These are phyloP conservation scores for Pygocentrus nattereri DNA, from an alignment of 2,797 vertebrate species.

Conservation along the genomic window DNA sequence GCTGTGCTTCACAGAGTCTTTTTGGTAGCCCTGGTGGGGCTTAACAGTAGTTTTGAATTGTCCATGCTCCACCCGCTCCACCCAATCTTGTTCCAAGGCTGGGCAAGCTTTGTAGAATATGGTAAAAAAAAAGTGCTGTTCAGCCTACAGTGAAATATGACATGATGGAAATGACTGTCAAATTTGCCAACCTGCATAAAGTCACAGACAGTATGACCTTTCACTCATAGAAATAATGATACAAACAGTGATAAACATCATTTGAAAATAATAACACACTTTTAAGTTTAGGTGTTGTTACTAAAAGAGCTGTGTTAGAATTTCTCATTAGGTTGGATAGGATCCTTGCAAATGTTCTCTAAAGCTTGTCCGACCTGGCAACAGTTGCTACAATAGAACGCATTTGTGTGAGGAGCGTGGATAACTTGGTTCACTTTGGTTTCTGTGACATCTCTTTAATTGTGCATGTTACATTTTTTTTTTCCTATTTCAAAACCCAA, in stretches of 20 bases:
- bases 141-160: neutral
- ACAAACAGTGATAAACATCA: too few species aligned
- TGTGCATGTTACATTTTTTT: conserved; percentile 57
- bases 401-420: neutral
- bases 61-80: neutral
- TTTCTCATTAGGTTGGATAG: neutral
- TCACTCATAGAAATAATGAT: neutral
- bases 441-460: conserved; percentile 40
- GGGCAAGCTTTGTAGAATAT: neutral
- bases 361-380: neutral
- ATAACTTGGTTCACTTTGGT: conserved; percentile 11
- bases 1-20: conserved; percentile 2
- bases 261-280: too few species aligned
- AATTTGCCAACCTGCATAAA: too few species aligned
- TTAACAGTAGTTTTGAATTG: conserved; percentile 6
- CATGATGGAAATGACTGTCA: neutral
- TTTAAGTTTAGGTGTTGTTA: too few species aligned
- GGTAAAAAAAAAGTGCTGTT: neutral
- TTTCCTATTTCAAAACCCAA: conserved; percentile 64
- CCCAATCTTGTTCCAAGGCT: neutral
- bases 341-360: neutral
- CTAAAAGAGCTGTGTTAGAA: too few species aligned
- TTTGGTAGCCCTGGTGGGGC: neutral
- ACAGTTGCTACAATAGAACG: neutral
- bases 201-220: too few species aligned